Percentiles rank a stretch among this genome's conserved stretches.
phyloP scores from a whole-genome alignment of 2,888 invertebrate species.

The Platycheirus albimanus region DNA sequence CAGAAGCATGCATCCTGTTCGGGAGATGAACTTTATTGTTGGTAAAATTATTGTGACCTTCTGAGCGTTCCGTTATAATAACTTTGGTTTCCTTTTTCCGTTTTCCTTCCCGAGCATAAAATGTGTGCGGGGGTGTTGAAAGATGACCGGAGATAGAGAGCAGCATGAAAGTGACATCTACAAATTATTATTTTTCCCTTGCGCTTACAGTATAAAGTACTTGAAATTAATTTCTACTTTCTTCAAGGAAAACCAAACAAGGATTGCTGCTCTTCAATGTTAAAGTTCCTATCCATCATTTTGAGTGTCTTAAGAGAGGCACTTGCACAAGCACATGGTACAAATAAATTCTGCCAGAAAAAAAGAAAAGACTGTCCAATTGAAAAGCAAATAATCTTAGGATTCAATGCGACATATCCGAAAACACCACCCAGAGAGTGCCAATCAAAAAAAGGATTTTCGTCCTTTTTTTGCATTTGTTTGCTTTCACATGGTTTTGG shows the following conservation, averaged over 20 bases:
- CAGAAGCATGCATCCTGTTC: constrained; percentile 41
- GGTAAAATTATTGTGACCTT: constrained; percentile 51
- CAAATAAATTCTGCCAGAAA: not conserved
- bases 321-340: not conserved
- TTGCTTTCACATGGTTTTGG: not conserved
- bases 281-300: constrained; percentile 22
- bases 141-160: constrained; percentile 19
- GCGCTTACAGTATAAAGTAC: constrained; percentile 1
- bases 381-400: constrained; percentile 27
- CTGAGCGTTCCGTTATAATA: constrained; percentile 28
- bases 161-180: constrained; percentile 48
- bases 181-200: constrained; percentile 30
- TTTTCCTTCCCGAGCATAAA: not conserved
- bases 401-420: constrained; percentile 8
- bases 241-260: not conserved
- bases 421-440: not conserved
- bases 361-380: not conserved
- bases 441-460: not conserved
- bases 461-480: not conserved
- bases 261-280: constrained; percentile 28
- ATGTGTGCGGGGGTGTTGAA: constrained; percentile 18
- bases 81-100: constrained; percentile 33
- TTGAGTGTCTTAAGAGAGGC: not conserved
- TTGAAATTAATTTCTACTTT: constrained; percentile 43
- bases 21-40: constrained; percentile 39